These are phyloP conservation scores for Limnephilus lunatus DNA, from an alignment of 2,888 invertebrate genomes.

Conservation along the genomic window DNA sequence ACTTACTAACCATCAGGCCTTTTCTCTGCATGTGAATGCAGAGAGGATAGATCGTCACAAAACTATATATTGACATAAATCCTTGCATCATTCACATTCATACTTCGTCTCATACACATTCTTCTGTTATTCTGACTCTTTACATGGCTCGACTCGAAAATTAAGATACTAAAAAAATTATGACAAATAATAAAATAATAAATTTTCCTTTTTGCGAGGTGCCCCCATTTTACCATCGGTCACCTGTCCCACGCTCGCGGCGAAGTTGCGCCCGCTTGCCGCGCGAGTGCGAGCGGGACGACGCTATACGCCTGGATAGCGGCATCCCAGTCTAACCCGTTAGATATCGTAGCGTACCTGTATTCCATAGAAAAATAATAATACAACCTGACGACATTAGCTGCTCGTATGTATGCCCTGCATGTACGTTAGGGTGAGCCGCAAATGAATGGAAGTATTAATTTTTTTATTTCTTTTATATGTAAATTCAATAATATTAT, in stretches of 20 bases:
- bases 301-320: not conserved
- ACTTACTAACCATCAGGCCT: too few relatives aligned
- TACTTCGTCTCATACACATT: too few relatives aligned
- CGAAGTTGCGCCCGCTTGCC: not conserved
- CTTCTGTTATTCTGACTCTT: too few relatives aligned
- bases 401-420: not conserved
- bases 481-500: too few relatives aligned
- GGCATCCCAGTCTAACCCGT: constrained; percentile 8
- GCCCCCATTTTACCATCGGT: constrained; percentile 4
- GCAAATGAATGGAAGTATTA: not conserved
- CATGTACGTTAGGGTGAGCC: not conserved
- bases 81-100: too few relatives aligned
- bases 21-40: too few relatives aligned
- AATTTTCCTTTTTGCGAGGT: not conserved
- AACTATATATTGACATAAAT: too few relatives aligned
- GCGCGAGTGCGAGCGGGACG: constrained; percentile 18
- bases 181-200: not conserved
- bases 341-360: constrained; percentile 5
- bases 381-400: constrained; percentile 19
- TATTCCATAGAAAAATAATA: not conserved
- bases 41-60: too few relatives aligned
- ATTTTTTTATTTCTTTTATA: too few relatives aligned
- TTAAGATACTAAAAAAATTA: too few relatives aligned
- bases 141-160: too few relatives aligned
- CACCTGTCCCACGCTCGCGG: constrained; percentile 7